These are phyloP conservation scores for Rhinolophus ferrumequinum DNA, from an alignment of 2,113 vertebrate species.

Conservation along the genomic window DNA sequence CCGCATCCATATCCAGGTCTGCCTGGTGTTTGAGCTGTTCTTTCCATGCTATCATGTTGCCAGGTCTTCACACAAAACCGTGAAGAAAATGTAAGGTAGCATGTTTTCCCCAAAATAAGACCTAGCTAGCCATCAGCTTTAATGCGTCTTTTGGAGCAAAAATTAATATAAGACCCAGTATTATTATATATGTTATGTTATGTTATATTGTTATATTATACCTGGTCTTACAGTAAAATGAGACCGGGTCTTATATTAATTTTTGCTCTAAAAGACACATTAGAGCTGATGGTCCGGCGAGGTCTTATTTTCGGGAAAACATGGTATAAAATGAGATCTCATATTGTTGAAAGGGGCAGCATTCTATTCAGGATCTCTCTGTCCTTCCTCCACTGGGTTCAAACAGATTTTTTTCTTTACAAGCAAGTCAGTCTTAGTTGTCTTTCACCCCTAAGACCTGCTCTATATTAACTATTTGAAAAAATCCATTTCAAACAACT, in stretches of 20 bases:
- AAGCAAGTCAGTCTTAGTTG: background rate
- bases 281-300: too few species aligned
- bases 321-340: background rate
- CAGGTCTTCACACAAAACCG: too few species aligned
- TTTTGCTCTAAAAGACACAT: too few species aligned
- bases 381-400: background rate
- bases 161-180: too few species aligned
- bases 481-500: background rate
- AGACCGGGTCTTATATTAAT: too few species aligned
- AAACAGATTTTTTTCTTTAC: background rate
- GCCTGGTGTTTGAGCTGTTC: background rate
- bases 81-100: background rate
- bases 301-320: too few species aligned
- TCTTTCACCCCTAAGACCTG: background rate
- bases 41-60: background rate
- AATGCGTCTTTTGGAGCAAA: too few species aligned
- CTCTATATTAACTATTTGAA: background rate
- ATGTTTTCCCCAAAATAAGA: too few species aligned
- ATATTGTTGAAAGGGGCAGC: background rate
- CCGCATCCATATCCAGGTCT: background rate
- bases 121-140: too few species aligned
- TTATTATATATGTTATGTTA: too few species aligned
- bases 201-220: too few species aligned
- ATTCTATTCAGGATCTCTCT: accelerated
- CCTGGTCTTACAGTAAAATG: too few species aligned